Evolutionary conservation across 2,888 invertebrate species (phyloP), one percentile per base, ranked within the genome.

Genomic region (Heliconius charithonia): DNA sequence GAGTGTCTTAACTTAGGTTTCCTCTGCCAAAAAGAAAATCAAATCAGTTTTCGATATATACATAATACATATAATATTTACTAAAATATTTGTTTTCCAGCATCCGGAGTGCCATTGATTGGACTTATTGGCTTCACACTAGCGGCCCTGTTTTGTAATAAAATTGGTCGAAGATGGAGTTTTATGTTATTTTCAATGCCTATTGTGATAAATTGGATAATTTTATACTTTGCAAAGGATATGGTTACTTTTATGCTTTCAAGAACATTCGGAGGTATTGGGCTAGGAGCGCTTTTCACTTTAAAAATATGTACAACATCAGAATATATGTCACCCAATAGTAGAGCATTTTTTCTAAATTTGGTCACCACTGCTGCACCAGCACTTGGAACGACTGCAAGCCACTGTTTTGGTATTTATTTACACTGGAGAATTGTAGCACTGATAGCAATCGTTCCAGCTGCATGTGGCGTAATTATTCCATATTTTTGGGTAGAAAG

Each of bases 381-480:
- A 19, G 78, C 81, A 0, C 4, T 82, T 0, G 86, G 85, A 0
- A 81, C 80, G 0, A 76, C 81, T 4, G 27, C 83, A 6, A 85
- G 83, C 3, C 84, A 86, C 73, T 69, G 84, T 22, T 56, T 85
- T 0, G 81, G 84, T 10, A 82, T 83, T 12, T 41, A 82, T 0
- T 75, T 85, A 25, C 81, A 85, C 41, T 87, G 87, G 86, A 80
- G 85, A 75, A 81, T 74, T 4, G 84, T 84, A 1, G 84, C 84
- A 0, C 72, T 85, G 3, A 51, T 86, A 9, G 86, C 83, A 6
- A 70, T 85, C 0, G 79, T 84, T 22, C 85, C 86, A 0, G 72
- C 84, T 4, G 71, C 71, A 9, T 32, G 85, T 1, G 79, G 85
- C 0, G 80, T 82, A 41, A 12, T 85, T 12, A 13, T 85, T 3